phyloP scores from a whole-genome alignment of 2,797 vertebrate species.

The Odontamblyopus rebecca region DNA sequence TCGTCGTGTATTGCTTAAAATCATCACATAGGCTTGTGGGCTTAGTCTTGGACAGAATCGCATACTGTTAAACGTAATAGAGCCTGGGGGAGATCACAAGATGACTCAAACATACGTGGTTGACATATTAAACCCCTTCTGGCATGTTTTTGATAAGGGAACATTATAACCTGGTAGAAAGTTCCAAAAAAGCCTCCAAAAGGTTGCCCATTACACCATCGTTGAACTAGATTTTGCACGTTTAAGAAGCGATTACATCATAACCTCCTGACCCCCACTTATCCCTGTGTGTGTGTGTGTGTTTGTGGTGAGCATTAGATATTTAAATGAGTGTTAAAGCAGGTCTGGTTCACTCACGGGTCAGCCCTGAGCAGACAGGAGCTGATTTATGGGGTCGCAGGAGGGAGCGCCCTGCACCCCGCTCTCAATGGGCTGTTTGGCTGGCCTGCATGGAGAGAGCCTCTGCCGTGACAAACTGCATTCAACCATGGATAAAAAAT shows the following conservation, averaged over 20 bases:
- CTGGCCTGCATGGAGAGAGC: slow-evolving; percentile 57
- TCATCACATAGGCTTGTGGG: no score
- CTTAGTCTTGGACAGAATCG: no score
- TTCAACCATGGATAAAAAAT: slow-evolving; percentile 41
- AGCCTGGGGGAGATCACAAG: no score
- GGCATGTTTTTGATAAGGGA: no score
- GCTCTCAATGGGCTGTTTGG: slow-evolving; percentile 63
- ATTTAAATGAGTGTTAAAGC: slow-evolving; percentile 58
- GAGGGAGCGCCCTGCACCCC: slow-evolving; percentile 43
- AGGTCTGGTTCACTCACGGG: slow-evolving; percentile 61
- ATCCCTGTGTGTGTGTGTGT: slow-evolving; percentile 8
- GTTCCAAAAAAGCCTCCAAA: no score
- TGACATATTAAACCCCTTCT: no score
- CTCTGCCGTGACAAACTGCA: slow-evolving; percentile 53
- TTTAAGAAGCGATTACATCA: slow-evolving; percentile 39
- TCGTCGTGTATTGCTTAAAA: no score
- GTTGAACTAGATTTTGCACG: no score
- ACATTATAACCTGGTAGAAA: no score
- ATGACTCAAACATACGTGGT: no score
- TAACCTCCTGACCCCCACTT: slow-evolving; percentile 41
- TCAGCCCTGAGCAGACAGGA: slow-evolving; percentile 51
- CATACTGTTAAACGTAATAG: no score
- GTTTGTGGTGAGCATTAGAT: slow-evolving; percentile 28
- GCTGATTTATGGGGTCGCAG: slow-evolving; percentile 67
- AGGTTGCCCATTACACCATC: no score